A percentile compares a stretch with the other conserved stretches of the same genome.
These are phyloP conservation scores for Patella ulyssiponensis DNA, from an alignment of 2,888 invertebrate genomes.

Conservation along the genomic window DNA sequence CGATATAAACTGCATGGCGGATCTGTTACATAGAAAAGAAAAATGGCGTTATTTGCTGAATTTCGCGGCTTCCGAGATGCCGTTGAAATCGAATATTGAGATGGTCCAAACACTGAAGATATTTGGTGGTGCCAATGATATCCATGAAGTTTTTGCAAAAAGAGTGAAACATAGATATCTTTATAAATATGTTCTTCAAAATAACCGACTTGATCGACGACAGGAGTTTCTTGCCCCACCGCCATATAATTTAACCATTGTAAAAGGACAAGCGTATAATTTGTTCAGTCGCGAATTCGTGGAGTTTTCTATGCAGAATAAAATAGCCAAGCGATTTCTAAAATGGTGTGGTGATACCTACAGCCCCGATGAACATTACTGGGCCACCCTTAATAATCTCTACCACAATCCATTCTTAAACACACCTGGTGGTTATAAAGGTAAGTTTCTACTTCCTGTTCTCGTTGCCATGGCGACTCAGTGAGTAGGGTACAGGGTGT, in stretches of 20 bases:
- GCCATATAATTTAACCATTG: slow-evolving; percentile 47
- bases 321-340: slow-evolving; percentile 42
- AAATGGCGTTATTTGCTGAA: slow-evolving; percentile 66
- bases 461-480: too few relatives aligned
- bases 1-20: slow-evolving; percentile 58
- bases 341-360: slow-evolving; percentile 55
- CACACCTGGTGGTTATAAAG: slow-evolving; percentile 54
- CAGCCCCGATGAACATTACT: slow-evolving; percentile 64
- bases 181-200: slow-evolving; percentile 14
- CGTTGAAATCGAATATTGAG: slow-evolving; percentile 61
- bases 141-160: slow-evolving; percentile 47
- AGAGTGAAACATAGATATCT: slow-evolving; percentile 22
- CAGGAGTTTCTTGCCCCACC: slow-evolving; percentile 37
- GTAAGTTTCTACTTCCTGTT: slow-evolving; percentile 21
- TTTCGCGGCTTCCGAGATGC: slow-evolving; percentile 58
- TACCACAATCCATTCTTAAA: slow-evolving; percentile 51
- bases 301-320: slow-evolving; percentile 48
- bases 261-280: slow-evolving; percentile 61
- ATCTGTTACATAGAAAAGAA: slow-evolving; percentile 34
- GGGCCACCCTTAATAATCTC: slow-evolving; percentile 58
- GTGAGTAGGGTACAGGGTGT: too few relatives aligned
- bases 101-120: slow-evolving; percentile 57
- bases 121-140: slow-evolving; percentile 58
- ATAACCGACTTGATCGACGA: slow-evolving; percentile 36
- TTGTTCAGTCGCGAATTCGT: slow-evolving; percentile 55